A percentile compares a stretch with the other conserved stretches of the same genome.
phyloP scores from a whole-genome alignment of 2,113 vertebrate species.

The Tinamus guttatus region DNA sequence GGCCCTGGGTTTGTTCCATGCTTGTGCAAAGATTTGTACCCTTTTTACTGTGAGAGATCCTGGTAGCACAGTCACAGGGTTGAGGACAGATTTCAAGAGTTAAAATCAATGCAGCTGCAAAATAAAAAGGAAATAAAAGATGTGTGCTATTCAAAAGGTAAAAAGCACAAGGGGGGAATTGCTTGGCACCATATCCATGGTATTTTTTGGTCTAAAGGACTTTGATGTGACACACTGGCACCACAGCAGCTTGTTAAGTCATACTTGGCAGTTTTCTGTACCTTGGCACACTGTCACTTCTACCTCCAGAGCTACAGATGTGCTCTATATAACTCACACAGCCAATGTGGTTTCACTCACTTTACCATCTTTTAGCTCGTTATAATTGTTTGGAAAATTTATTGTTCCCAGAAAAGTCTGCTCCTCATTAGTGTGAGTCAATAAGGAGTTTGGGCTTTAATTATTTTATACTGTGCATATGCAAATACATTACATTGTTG shows the following conservation, averaged over 20 bases:
- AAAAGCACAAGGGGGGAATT: not conserved
- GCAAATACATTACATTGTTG: not conserved
- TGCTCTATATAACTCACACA: accelerated
- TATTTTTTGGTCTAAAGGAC: not conserved
- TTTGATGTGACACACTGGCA: not conserved
- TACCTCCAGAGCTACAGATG: not conserved
- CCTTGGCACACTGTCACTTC: not conserved
- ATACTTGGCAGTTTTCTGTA: not conserved
- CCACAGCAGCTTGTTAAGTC: not conserved
- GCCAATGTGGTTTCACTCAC: constrained; percentile 15
- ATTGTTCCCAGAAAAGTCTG: not conserved
- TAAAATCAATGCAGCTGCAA: not conserved
- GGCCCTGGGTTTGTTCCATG: not conserved
- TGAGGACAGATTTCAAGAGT: not conserved
- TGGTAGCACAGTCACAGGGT: not conserved
- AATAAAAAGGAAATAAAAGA: not conserved
- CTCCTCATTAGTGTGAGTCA: constrained; percentile 6
- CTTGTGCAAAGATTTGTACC: not conserved
- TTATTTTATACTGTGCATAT: not conserved
- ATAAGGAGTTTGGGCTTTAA: not conserved
- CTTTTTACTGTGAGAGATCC: not conserved
- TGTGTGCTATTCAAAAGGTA: not conserved
- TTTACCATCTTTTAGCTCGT: not conserved
- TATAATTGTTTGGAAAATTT: constrained; percentile 5
- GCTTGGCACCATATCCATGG: not conserved